Evolutionary conservation across 2,113 vertebrate species (phyloP).

Genomic region (Crotophaga sulcirostris): DNA sequence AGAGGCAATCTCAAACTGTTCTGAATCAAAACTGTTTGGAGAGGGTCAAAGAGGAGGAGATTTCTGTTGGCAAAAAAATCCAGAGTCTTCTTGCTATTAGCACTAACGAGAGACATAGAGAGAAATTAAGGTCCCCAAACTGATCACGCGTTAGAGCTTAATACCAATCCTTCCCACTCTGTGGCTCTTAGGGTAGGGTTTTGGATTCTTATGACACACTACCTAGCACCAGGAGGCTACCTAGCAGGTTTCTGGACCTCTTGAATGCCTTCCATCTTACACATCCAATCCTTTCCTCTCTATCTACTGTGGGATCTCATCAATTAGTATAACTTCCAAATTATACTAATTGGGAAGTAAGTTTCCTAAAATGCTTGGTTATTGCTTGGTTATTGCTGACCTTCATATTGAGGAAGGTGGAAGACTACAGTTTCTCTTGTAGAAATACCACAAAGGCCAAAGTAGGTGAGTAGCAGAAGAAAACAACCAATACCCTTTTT

Average conservation of each 20-base stretch:
- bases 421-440: not conserved
- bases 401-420: not conserved
- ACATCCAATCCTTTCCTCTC: not conserved
- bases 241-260: not conserved
- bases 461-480: not conserved
- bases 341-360: not conserved
- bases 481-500: not conserved
- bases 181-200: rapidly evolving
- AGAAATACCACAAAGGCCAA: not conserved
- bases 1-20: not conserved
- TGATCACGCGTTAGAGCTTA: not conserved
- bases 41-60: not conserved
- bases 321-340: not conserved
- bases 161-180: not conserved
- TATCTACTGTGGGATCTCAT: not conserved
- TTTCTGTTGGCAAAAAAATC: not conserved
- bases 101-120: not conserved
- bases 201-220: not conserved
- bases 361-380: not conserved
- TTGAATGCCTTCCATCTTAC: not conserved
- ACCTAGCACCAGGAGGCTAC: not conserved
- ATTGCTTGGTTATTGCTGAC: not conserved
- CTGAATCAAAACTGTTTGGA: not conserved
- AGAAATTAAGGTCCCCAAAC: not conserved
- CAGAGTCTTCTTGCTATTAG: not conserved